Evolutionary conservation across 2,113 vertebrate species (phyloP).

Genomic region (Strigops habroptila): DNA sequence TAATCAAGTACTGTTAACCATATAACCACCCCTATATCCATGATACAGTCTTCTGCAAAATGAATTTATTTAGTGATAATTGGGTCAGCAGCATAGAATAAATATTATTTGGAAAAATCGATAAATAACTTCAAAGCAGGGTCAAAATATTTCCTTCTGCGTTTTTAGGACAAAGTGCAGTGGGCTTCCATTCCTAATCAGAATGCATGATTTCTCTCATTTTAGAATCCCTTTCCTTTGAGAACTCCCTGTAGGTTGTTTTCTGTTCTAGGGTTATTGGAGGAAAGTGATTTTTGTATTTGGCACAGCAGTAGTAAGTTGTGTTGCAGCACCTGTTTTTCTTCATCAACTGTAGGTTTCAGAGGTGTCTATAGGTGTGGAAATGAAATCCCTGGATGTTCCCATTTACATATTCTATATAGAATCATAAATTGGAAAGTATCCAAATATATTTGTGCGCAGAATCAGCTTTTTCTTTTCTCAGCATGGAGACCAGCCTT

Average conservation of each 20-base stretch:
- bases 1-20: not conserved
- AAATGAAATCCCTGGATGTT: not conserved
- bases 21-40: not conserved
- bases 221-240: not conserved
- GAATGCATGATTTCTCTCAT: not conserved
- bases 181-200: not conserved
- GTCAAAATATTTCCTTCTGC: not conserved
- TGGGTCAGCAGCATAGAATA: not conserved
- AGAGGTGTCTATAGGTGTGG: not conserved
- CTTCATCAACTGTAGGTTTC: not conserved
- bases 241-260: fast-evolving
- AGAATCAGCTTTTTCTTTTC: not conserved
- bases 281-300: not conserved
- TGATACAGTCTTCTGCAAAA: not conserved
- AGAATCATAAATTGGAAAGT: not conserved
- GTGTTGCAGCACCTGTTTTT: not conserved
- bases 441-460: not conserved
- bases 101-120: not conserved
- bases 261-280: not conserved
- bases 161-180: not conserved
- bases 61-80: not conserved
- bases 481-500: not conserved
- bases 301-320: not conserved
- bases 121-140: not conserved
- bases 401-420: not conserved